Evolutionary conservation across 2,797 vertebrate genomes (phyloP).

Genomic region (Pantherophis alleghaniensis): DNA sequence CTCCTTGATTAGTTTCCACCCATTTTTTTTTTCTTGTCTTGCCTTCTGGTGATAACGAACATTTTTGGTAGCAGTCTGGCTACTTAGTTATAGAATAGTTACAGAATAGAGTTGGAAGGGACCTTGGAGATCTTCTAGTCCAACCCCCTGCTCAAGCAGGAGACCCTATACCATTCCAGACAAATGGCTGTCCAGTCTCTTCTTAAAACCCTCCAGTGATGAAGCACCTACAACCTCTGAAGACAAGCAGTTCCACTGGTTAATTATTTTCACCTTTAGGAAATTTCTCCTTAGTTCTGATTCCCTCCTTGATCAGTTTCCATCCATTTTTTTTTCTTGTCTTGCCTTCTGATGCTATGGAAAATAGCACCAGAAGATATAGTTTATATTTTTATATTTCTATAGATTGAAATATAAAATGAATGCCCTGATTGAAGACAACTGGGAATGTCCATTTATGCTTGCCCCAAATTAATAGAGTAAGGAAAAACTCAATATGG

Average conservation of each 20-base stretch:
- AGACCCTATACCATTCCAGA: neutral
- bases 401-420: slow-evolving; percentile 44
- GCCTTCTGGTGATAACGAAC: slow-evolving; percentile 39
- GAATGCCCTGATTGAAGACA: slow-evolving; percentile 36
- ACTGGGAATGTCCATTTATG: slow-evolving; percentile 34
- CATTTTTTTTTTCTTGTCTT: too few species aligned
- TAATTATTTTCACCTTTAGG: neutral
- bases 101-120: neutral
- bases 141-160: neutral
- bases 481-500: slow-evolving; percentile 2
- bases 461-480: slow-evolving; percentile 40
- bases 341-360: neutral
- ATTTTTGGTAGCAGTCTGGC: slow-evolving; percentile 22
- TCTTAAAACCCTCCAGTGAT: neutral
- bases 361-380: neutral
- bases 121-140: neutral
- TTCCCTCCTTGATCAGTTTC: neutral
- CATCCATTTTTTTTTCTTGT: neutral
- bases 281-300: neutral
- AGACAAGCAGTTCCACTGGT: too few species aligned
- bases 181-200: neutral
- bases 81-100: neutral
- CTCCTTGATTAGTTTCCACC: too few species aligned
- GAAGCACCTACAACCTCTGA: neutral
- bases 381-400: neutral